phyloP scores from a whole-genome alignment of 2,113 vertebrate genomes.

The Takifugu bimaculatus region DNA sequence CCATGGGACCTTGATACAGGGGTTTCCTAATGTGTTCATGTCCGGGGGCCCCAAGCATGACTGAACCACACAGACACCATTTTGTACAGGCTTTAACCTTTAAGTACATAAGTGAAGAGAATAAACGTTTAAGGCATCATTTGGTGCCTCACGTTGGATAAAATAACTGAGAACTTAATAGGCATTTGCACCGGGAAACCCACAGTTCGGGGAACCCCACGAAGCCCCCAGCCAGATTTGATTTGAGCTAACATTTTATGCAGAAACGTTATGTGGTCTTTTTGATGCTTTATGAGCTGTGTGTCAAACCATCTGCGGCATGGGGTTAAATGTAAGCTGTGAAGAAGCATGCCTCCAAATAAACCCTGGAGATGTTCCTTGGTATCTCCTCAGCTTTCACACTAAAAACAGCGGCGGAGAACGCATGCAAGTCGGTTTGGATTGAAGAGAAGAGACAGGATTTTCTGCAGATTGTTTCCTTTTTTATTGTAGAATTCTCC shows the following conservation, averaged over 20 bases:
- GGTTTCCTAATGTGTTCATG: constrained; percentile 13
- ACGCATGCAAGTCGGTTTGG: no score
- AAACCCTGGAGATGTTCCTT: no score
- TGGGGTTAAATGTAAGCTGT: background rate
- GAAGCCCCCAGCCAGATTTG: no score
- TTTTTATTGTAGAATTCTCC: background rate
- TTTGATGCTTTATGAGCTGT: no score
- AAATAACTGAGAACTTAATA: no score
- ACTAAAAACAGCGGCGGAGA: background rate
- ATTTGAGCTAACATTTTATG: no score
- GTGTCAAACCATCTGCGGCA: background rate
- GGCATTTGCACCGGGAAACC: no score
- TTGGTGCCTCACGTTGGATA: no score
- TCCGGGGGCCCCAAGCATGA: constrained; percentile 12
- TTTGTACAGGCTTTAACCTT: constrained; percentile 12
- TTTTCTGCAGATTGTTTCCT: background rate
- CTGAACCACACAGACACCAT: constrained; percentile 6
- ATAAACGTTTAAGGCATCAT: background rate
- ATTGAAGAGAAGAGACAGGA: background rate
- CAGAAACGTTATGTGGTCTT: no score
- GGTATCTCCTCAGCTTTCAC: background rate
- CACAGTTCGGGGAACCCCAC: no score
- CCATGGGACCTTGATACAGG: constrained; percentile 39
- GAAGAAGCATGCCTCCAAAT: no score
- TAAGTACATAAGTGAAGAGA: background rate